These are phyloP conservation scores for Pseudocheirus occidentalis DNA, from an alignment of 2,797 vertebrate genomes.

Conservation along the genomic window DNA sequence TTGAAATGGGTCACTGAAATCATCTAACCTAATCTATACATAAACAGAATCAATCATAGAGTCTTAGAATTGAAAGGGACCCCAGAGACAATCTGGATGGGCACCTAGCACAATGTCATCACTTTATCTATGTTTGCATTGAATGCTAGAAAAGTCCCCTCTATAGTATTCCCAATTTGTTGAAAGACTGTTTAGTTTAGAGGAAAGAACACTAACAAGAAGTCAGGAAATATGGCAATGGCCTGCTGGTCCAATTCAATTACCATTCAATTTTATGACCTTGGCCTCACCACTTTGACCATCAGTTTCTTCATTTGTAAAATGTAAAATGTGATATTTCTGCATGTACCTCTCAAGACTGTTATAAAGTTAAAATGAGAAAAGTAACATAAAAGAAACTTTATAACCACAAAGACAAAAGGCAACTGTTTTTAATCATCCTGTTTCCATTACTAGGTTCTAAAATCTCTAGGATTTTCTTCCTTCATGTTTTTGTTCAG, in stretches of 20 bases:
- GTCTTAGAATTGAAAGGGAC: background rate
- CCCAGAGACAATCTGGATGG: background rate
- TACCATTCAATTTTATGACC: background rate
- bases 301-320: background rate
- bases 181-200: background rate
- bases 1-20: background rate
- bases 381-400: background rate
- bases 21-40: background rate
- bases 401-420: background rate
- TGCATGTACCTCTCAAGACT: background rate
- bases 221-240: background rate
- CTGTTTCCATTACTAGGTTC: background rate
- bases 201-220: background rate
- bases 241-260: background rate
- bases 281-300: background rate
- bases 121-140: background rate
- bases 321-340: background rate
- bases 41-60: background rate
- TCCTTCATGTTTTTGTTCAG: background rate
- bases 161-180: background rate
- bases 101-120: background rate
- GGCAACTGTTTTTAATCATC: background rate
- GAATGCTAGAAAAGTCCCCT: background rate
- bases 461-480: background rate
- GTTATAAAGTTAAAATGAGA: slow-evolving; percentile 5